Evolutionary conservation across 2,113 vertebrate species (phyloP), one percentile per base, ranked within the genome.

Genomic region (Grallaria varia): DNA sequence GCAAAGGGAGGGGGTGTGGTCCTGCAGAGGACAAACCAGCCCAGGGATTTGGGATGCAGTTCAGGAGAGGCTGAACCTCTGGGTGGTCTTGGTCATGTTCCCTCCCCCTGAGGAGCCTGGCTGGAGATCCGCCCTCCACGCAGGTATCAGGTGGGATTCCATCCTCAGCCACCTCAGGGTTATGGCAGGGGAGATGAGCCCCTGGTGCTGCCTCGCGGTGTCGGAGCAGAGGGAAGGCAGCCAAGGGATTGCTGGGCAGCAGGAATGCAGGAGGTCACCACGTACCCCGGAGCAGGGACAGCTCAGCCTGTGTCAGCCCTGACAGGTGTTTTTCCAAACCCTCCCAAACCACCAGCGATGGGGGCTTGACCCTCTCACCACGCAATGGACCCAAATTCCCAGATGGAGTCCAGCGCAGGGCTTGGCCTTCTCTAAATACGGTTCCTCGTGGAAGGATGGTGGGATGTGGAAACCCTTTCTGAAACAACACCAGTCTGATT

Each of bases 181-280:
- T 18, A 0, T 0, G 3, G 60, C 14, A 30, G 49, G 6, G 0
- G 31, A 22, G 60, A n/a, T 0, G 23, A 49, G 39, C 47, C 35
- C 2, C 31, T 8, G 2, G 18, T 58, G 56, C 25, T 63, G 42
- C 2, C 35, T 3, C 5, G 5, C 10, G 10, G 27, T 35, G 24
- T 9, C 1, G 6, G 31, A 35, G 33, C 30, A 0, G 33, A 15
- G 74, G 69, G 50, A 15, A 8, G 33, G 53, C 2, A 23, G 63
- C 24, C 23, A 14, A 35, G 47, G 60, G 64, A 58, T 37, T 45
- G 69, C 19, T 8, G 63, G 71, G 5, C 10, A 11, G 60, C 28
- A 14, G 60, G 23, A 64, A 59, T 27, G 42, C 49, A 18, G 30
- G 28, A 63, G 53, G 66, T 42, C 5, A 15, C 47, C 60, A 6